phyloP scores from a whole-genome alignment of 2,797 vertebrate species.

The Phalanger gymnotis region DNA sequence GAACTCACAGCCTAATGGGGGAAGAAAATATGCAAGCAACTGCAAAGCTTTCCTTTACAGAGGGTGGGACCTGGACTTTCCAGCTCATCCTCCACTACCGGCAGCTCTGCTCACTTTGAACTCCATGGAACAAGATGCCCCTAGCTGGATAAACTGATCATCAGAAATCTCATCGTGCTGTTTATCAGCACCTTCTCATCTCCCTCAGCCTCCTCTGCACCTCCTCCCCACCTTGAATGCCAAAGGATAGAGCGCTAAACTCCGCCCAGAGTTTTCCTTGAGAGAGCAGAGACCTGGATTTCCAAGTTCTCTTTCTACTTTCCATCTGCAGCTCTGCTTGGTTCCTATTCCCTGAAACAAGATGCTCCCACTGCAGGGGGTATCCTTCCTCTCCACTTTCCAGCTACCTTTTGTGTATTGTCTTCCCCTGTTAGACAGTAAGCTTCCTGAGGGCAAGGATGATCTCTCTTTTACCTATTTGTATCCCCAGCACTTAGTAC shows the following conservation, averaged over 20 bases:
- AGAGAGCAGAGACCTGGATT: background rate
- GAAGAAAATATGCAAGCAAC: too few relatives aligned
- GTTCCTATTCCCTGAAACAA: background rate
- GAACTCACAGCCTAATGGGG: too few relatives aligned
- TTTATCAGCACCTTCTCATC: background rate
- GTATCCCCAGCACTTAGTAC: background rate
- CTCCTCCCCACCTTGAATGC: too few relatives aligned
- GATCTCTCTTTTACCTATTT: background rate
- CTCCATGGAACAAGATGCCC: background rate
- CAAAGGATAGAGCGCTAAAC: background rate
- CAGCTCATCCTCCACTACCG: background rate
- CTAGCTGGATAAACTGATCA: too few relatives aligned
- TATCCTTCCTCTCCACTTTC: background rate
- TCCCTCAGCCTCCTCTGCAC: background rate
- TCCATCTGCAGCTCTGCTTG: background rate
- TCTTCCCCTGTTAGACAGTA: background rate
- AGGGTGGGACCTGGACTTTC: background rate
- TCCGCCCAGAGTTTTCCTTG: background rate
- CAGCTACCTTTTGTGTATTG: background rate
- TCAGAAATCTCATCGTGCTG: too few relatives aligned
- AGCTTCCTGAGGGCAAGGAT: background rate
- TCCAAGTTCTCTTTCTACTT: background rate
- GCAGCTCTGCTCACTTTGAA: too few relatives aligned
- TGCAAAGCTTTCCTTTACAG: too few relatives aligned
- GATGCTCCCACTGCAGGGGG: too few relatives aligned